Evolutionary conservation across 2,797 vertebrate genomes (phyloP), one percentile per base, ranked within the genome.

Genomic region (Limnodromus scolopaceus): DNA sequence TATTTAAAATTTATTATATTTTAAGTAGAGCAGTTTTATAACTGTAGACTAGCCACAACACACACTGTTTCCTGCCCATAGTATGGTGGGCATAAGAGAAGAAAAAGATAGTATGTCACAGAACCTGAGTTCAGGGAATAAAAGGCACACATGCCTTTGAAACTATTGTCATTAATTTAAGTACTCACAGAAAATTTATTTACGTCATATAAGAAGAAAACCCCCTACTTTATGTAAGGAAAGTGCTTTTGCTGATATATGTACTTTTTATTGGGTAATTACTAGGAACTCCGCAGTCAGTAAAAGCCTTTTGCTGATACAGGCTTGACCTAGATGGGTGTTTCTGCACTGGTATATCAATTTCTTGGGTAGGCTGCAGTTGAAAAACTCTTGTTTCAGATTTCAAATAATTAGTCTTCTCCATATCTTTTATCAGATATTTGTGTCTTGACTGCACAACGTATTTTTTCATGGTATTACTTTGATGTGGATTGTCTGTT

Each of bases 11-110:
- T 1, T 10, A 20, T 58, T 70, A 6, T 23, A 54, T 84, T 65
- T 77, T 80, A 77, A 72, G 39, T 13, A 65, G 10, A 69, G 2
- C 4, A 71, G 4, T 25, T 23, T 8, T 46, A 11, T 54, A 39
- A 45, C 16, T 14, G 23, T 22, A 24, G 34, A 57, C 13, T 25
- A 70, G 2, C 22, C 23, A 22, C 49, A 66, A 61, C 25, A 45
- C 16, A 30, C 0, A 1, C 13, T 39, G 4, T 60, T 81, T 61
- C 8, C 28, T 68, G 19, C 4, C 10, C 7, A 16, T 34, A 43
- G 2, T 12, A 13, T 48, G 17, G 3, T 57, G 19, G 10, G 15
- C 14, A 39, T 65, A 61, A 69, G 6, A 5, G 13, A 63, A 77
- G 38, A 17, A 60, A 65, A 89, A n/a, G 4, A 5, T 76, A 12